Conservation (phyloP, 1,140 invertebrate genomes). For the Drosophila parabipectinata region DNA sequence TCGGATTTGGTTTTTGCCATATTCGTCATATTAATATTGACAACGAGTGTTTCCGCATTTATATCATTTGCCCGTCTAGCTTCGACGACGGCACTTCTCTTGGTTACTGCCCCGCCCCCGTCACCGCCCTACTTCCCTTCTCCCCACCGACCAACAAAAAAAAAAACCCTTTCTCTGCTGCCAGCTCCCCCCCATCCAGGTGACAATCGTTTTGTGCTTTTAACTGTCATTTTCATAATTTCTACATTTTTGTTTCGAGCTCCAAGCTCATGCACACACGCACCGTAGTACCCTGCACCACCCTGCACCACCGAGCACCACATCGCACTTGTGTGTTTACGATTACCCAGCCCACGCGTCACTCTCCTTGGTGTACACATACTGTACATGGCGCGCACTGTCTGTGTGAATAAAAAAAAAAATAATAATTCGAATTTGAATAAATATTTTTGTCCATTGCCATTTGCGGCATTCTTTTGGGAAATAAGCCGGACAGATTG, state of each 20-base stretch:
- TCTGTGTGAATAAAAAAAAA: constrained; percentile 56
- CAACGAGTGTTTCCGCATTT: constrained; percentile 81
- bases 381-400: constrained; percentile 13
- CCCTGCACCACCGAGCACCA: constrained; percentile 5
- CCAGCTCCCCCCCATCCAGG: not conserved
- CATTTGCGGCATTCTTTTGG: constrained; percentile 76
- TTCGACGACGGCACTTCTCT: constrained; percentile 25
- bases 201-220: constrained; percentile 67
- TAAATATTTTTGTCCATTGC: constrained; percentile 80
- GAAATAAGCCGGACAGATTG: constrained; percentile 27
- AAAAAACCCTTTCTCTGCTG: not conserved
- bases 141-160: not conserved
- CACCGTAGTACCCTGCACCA: constrained; percentile 9
- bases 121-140: not conserved
- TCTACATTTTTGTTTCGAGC: constrained; percentile 60
- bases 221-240: constrained; percentile 81
- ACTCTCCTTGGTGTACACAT: constrained; percentile 27
- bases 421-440: constrained; percentile 59
- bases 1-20: constrained; percentile 81
- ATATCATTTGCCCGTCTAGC: constrained; percentile 71
- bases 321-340: constrained; percentile 56
- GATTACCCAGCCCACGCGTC: constrained; percentile 74
- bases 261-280: constrained; percentile 44
- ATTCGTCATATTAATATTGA: constrained; percentile 81
- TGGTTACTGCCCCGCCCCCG: constrained; percentile 16